phyloP scores from a whole-genome alignment of 2,888 invertebrate species.

The Pachydiplax longipennis region DNA sequence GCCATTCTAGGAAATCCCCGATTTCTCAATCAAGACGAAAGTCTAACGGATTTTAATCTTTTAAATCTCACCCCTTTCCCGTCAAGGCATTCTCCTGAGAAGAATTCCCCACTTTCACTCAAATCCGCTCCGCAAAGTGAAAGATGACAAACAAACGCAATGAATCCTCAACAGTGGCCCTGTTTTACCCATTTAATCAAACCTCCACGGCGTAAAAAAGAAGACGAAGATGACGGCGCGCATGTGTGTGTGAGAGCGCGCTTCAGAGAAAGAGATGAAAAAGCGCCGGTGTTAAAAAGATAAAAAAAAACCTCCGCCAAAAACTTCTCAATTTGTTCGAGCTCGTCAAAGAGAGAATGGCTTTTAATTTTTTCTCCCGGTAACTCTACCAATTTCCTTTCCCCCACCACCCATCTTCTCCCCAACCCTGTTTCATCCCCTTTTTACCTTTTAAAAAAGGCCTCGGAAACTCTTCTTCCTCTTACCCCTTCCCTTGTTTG shows the following conservation, averaged over 20 bases:
- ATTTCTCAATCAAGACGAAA: background rate
- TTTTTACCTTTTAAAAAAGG: background rate
- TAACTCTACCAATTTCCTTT: conserved; percentile 33
- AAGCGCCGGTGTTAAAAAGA: too few species aligned
- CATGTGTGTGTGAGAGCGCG: background rate
- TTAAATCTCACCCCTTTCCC: background rate
- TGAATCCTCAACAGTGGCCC: background rate
- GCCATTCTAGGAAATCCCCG: background rate
- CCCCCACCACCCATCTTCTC: background rate
- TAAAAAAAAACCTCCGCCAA: background rate
- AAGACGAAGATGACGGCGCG: background rate
- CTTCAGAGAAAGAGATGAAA: background rate
- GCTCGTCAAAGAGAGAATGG: conserved; percentile 20
- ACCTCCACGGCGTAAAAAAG: background rate
- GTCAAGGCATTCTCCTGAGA: background rate
- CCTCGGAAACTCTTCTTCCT: background rate
- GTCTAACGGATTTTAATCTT: background rate
- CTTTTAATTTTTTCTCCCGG: background rate
- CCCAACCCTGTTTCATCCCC: background rate
- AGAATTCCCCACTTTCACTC: background rate
- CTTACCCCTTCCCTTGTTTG: background rate
- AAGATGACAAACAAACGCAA: conserved; percentile 15
- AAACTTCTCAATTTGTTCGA: conserved; percentile 25
- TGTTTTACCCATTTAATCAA: background rate
- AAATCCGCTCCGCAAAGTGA: background rate